Percentiles rank a stretch among this genome's conserved stretches.
phyloP scores from a whole-genome alignment of 2,113 vertebrate species.

The Prunella himalayana region DNA sequence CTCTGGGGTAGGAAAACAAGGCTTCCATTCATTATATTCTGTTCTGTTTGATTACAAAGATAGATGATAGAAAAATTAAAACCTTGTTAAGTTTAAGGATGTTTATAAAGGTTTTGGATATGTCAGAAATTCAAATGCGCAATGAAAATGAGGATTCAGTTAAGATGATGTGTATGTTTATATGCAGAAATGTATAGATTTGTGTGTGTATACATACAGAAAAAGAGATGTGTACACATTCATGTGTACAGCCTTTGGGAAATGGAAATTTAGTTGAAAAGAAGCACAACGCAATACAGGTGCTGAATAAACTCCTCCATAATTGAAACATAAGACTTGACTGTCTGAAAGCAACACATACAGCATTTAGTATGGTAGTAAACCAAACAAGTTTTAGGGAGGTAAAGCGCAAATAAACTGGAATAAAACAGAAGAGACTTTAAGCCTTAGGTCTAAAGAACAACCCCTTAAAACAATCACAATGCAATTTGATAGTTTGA shows the following conservation, averaged over 20 bases:
- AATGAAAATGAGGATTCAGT: neutral
- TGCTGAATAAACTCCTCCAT: slow-evolving; percentile 59
- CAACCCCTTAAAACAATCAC: slow-evolving; percentile 36
- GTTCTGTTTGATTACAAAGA: slow-evolving; percentile 1
- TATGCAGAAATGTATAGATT: neutral
- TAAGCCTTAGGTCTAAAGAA: slow-evolving; percentile 31
- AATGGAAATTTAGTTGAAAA: slow-evolving; percentile 65
- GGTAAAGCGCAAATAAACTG: slow-evolving; percentile 35
- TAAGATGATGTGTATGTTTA: neutral
- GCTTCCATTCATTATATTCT: slow-evolving; percentile 19
- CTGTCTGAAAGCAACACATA: slow-evolving; percentile 50
- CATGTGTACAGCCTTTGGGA: slow-evolving; percentile 48
- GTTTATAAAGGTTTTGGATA: neutral
- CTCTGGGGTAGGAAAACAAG: neutral
- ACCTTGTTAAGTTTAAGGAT: neutral
- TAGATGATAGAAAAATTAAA: slow-evolving; percentile 7
- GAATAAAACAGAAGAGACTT: slow-evolving; percentile 13
- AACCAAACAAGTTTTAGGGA: slow-evolving; percentile 58
- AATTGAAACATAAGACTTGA: slow-evolving; percentile 63
- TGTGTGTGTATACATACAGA: neutral
- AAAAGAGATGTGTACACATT: neutral
- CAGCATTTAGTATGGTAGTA: slow-evolving; percentile 52
- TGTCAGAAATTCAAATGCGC: neutral
- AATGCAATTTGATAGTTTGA: slow-evolving; percentile 1
- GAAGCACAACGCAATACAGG: slow-evolving; percentile 37